Evolutionary conservation across 2,113 vertebrate species (phyloP).

Genomic region (Mustelus asterias): DNA sequence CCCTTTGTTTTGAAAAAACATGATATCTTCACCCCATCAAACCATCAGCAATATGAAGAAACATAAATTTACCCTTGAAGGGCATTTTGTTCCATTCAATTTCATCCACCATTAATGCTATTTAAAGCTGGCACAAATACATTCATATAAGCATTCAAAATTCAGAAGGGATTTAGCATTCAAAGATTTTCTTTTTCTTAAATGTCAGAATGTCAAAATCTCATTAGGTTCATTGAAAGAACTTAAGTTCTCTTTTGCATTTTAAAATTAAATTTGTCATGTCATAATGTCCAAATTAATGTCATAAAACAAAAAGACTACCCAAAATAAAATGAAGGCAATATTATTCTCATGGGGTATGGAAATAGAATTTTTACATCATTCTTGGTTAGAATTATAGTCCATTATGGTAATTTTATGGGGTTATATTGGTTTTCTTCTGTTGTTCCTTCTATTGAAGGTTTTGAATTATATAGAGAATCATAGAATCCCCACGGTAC

Average conservation of each 20-base stretch:
- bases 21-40: neutral
- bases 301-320: neutral
- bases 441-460: neutral
- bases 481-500: no score
- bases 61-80: no score
- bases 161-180: no score
- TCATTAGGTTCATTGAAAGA: neutral
- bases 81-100: no score
- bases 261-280: neutral
- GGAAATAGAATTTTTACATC: neutral
- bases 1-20: neutral
- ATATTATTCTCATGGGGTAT: neutral
- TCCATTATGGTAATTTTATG: neutral
- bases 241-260: no score
- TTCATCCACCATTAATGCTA: no score
- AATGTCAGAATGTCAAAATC: no score
- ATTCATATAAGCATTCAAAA: no score
- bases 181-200: no score
- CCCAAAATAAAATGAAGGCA: neutral
- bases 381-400: neutral
- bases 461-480: neutral
- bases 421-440: neutral
- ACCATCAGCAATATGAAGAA: neutral
- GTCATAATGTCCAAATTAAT: neutral
- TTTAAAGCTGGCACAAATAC: no score